A percentile compares a stretch with the other conserved stretches of the same genome.
Conservation (phyloP, 2,888 invertebrate species). For the Stenodera caucasica region DNA sequence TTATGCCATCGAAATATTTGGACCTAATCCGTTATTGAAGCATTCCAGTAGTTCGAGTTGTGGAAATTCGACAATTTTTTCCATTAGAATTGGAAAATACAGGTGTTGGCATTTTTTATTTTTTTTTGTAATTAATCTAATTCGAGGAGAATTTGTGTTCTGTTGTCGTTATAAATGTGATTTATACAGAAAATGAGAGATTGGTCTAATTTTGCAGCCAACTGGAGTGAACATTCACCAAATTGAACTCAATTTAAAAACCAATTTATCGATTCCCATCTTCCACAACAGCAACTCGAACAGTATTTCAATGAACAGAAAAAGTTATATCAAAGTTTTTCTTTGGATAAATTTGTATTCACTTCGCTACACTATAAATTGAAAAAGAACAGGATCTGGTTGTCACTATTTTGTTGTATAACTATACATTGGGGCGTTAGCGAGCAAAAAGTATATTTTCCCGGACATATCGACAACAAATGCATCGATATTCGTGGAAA, state of each 20-base stretch:
- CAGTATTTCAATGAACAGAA: slow-evolving; percentile 5
- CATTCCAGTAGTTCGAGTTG: background rate
- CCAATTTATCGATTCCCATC: slow-evolving; percentile 9
- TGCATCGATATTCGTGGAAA: too few relatives aligned
- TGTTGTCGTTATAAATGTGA: background rate
- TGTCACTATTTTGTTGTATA: background rate
- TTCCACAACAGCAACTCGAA: slow-evolving; percentile 2
- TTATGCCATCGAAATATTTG: background rate
- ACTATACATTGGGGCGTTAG: background rate
- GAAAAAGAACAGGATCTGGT: background rate
- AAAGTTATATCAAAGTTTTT: slow-evolving; percentile 3
- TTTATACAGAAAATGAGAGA: slow-evolving; percentile 6
- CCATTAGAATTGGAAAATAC: too few relatives aligned
- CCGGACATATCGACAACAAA: background rate
- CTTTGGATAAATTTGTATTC: background rate
- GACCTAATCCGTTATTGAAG: background rate
- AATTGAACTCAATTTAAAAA: slow-evolving; percentile 9
- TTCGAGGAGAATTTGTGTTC: too few relatives aligned
- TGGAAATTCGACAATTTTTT: too few relatives aligned
- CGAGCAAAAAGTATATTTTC: background rate
- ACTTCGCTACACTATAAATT: background rate
- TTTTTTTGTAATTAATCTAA: too few relatives aligned
- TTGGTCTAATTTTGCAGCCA: slow-evolving; percentile 6
- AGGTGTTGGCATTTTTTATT: too few relatives aligned
- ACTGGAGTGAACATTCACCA: slow-evolving; percentile 2